A percentile compares a stretch with the other conserved stretches of the same genome.
phyloP scores from a whole-genome alignment of 2,888 invertebrate species.

The Clanis bilineata region DNA sequence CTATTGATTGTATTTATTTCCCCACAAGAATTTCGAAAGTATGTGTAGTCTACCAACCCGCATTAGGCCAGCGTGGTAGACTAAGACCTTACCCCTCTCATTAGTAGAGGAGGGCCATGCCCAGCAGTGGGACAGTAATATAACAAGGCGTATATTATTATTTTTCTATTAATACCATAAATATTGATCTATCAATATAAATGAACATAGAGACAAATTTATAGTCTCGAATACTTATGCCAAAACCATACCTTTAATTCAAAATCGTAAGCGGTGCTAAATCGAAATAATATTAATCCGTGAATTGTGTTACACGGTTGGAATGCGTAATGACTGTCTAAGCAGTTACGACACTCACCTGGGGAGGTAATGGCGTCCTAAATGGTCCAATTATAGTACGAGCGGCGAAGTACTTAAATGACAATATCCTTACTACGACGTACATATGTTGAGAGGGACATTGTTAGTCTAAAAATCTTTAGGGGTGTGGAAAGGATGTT shows the following conservation, averaged over 20 bases:
- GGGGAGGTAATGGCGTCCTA: constrained; percentile 1
- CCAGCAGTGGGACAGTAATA: too few relatives aligned
- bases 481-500: too few relatives aligned
- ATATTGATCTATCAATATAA: too few relatives aligned
- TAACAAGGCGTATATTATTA: too few relatives aligned
- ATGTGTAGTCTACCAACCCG: too few relatives aligned
- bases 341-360: neutral
- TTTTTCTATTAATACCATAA: too few relatives aligned
- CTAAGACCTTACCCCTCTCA: too few relatives aligned
- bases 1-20: too few relatives aligned
- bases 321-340: constrained; percentile 1
- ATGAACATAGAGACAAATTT: too few relatives aligned
- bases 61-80: too few relatives aligned
- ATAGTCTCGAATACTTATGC: neutral
- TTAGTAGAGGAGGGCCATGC: too few relatives aligned
- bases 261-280: neutral
- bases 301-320: neutral
- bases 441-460: neutral
- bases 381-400: constrained; percentile 6
- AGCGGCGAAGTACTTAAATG: neutral
- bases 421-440: neutral
- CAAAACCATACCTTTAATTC: neutral
- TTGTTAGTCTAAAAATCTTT: neutral
- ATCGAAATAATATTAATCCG: constrained; percentile 1
- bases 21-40: too few relatives aligned